Conservation (phyloP, 2,888 invertebrate species). For the Cactoblastis cactorum region DNA sequence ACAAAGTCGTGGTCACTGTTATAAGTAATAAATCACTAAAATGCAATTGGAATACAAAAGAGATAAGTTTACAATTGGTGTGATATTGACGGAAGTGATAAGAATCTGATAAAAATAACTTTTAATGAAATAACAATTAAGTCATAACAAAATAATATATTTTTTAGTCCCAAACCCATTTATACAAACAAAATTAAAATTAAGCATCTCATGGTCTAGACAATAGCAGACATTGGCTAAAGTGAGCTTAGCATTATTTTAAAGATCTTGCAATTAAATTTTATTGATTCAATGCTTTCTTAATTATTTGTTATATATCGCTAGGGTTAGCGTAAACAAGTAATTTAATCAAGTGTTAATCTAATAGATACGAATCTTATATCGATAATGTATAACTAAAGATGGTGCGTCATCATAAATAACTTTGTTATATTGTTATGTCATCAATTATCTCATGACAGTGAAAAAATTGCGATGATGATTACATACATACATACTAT, state of each 20-base stretch:
- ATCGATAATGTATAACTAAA: neutral
- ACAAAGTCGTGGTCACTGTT: neutral
- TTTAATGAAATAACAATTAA: neutral
- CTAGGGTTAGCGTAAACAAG: no score
- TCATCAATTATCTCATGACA: slow-evolving; percentile 3
- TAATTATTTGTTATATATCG: no score
- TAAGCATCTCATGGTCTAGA: no score
- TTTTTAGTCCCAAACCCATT: neutral
- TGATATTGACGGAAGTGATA: neutral
- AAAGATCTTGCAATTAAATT: no score
- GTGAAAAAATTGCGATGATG: neutral
- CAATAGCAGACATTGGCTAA: no score
- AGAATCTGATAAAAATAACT: neutral
- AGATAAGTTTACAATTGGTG: neutral
- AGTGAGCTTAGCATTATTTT: no score
- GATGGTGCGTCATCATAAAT: neutral
- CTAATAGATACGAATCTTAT: neutral
- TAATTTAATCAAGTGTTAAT: no score
- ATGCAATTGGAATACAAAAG: neutral
- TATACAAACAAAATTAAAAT: neutral
- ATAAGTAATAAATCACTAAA: neutral
- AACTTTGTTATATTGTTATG: neutral
- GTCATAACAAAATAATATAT: neutral
- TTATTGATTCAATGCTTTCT: no score
- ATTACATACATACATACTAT: no score